Evolutionary conservation across 2,888 invertebrate species (phyloP).

Genomic region (Sepioteuthis lessoniana): DNA sequence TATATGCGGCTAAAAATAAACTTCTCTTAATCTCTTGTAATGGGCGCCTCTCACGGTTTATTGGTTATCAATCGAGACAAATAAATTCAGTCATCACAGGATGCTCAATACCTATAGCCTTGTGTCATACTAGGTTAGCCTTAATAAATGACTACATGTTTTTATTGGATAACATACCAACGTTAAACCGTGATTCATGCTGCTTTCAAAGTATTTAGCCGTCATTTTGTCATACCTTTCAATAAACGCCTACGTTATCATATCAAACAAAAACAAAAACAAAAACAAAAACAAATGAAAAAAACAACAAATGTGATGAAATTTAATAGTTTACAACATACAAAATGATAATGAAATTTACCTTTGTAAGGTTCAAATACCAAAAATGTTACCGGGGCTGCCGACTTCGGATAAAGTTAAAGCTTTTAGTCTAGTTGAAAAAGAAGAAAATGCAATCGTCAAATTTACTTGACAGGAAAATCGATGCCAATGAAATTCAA

Average conservation of each 20-base stretch:
- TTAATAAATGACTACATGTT: too few species aligned
- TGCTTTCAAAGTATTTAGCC: not conserved
- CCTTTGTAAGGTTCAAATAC: not conserved
- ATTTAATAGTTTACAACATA: not conserved
- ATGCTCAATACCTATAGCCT: too few species aligned
- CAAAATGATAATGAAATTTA: not conserved
- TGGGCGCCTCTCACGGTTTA: too few species aligned
- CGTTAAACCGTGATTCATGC: too few species aligned
- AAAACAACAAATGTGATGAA: not conserved
- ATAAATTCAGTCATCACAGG: too few species aligned
- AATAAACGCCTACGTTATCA: not conserved
- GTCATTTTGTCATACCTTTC: not conserved
- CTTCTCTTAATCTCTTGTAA: too few species aligned
- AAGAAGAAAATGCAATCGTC: not conserved
- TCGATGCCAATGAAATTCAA: conserved; percentile 23
- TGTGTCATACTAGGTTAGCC: too few species aligned
- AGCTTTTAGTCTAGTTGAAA: not conserved
- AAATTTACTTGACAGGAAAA: not conserved
- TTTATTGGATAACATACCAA: too few species aligned
- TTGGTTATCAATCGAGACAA: too few species aligned
- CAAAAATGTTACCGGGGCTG: not conserved
- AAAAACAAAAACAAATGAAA: too few species aligned
- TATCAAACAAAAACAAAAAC: too few species aligned
- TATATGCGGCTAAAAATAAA: too few species aligned
- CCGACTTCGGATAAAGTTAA: not conserved